These are phyloP conservation scores for Zaprionus ghesquierei DNA, from an alignment of 1,140 invertebrate species.

Conservation along the genomic window DNA sequence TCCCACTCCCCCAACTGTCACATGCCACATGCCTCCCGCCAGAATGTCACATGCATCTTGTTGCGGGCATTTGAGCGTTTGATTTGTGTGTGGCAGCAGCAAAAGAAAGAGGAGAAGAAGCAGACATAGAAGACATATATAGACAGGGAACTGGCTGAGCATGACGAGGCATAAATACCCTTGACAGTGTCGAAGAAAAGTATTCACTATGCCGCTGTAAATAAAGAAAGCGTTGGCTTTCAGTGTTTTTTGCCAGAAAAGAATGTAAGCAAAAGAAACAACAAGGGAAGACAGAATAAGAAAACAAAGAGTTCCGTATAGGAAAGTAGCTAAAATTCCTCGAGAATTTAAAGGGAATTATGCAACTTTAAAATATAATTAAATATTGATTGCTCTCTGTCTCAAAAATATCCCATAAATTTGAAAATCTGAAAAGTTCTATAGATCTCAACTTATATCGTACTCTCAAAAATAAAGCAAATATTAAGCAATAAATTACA, in stretches of 20 bases:
- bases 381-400: no score
- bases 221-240: neutral
- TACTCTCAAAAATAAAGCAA: no score
- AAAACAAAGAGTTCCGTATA: neutral
- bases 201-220: neutral
- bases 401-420: no score
- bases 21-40: neutral
- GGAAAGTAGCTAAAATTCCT: neutral
- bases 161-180: constrained; percentile 42
- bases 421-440: no score
- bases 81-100: constrained; percentile 43
- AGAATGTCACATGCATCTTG: constrained; percentile 63
- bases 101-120: neutral
- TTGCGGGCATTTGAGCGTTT: constrained; percentile 52
- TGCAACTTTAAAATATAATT: no score
- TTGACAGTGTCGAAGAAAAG: neutral
- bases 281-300: neutral
- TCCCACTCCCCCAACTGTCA: neutral
- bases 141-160: neutral
- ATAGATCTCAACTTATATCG: no score
- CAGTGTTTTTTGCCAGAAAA: neutral
- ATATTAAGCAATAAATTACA: neutral
- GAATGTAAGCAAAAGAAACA: neutral
- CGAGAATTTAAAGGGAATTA: no score
- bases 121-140: neutral